phyloP scores from a whole-genome alignment of 2,113 vertebrate genomes.

The Eretmochelys imbricata region DNA sequence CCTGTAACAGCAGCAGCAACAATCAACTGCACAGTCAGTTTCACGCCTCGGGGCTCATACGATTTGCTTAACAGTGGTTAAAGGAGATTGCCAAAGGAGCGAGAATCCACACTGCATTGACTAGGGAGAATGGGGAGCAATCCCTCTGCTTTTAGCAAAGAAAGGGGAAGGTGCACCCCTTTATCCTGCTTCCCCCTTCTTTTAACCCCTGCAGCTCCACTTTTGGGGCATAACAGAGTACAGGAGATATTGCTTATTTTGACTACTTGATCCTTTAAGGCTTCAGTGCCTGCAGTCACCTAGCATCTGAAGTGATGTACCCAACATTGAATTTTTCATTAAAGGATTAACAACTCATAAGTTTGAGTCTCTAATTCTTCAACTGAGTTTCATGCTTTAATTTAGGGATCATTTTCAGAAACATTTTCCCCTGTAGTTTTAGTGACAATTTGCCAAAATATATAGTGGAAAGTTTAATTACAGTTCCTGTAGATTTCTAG shows the following conservation, averaged over 20 bases:
- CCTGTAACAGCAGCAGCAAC: slow-evolving; percentile 76
- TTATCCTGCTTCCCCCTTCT: neutral
- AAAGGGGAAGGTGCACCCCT: neutral
- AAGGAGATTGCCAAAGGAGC: neutral
- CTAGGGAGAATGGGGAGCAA: neutral
- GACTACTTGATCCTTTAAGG: neutral
- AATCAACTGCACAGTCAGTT: rapidly evolving
- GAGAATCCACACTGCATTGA: rapidly evolving
- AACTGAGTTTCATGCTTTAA: neutral
- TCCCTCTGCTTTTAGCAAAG: neutral
- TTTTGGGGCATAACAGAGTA: neutral
- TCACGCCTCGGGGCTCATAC: neutral
- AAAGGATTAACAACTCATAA: neutral
- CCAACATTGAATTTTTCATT: neutral
- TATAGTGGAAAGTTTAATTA: slow-evolving; percentile 49
- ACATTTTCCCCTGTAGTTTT: rapidly evolving
- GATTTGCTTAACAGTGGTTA: neutral
- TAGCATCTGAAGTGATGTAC: neutral
- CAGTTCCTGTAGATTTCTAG: slow-evolving; percentile 13
- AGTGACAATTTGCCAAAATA: neutral
- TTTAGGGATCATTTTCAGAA: neutral
- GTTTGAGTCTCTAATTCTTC: neutral
- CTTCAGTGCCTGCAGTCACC: neutral
- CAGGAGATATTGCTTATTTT: neutral
- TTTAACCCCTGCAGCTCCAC: neutral